Evolutionary conservation across 2,888 invertebrate species (phyloP), one percentile per base, ranked within the genome.

Genomic region (Ceratothoa steindachneri): DNA sequence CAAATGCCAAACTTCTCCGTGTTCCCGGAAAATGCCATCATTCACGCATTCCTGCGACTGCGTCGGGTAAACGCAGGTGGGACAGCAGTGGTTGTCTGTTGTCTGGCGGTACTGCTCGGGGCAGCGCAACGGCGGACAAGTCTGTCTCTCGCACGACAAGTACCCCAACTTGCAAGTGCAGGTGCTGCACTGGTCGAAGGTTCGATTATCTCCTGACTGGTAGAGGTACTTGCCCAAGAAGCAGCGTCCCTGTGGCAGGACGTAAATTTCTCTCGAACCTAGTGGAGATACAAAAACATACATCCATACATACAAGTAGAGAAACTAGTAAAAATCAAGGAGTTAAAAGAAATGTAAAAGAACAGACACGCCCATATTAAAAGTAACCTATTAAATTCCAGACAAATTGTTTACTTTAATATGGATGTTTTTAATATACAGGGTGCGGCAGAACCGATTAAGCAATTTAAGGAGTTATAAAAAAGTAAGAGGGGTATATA

Each of bases 81-180:
- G 71, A 65, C 71, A 71, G 19, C 71, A 71, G 19, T 71, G 31
- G 27, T 22, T 22, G 5, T 19, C 65, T 28, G 28, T 15, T 22
- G 60, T 51, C 27, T 22, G 22, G 24, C 19, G 69, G 27, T 22
- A 53, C 19, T 29, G 41, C 15, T 53, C 30, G 4, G 66, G 66
- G 29, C 96, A 97, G 82, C 94, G 93, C 74, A 96, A 87, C n/a
- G 94, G 91, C 0, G 96, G 95, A 82, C 97, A 97, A 0, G 93
- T 91, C 81, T 89, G 88, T 15, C 93, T 87, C 73, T 88, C 88
- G 84, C 95, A 95, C 67, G 92, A 87, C 0, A 92, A 89, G 2
- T 92, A 93, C 60, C 92, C 91, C 81, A 92, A 91, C 81, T 87
- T 83, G 83, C 96, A 97, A 9, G 88, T 89, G 85, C 97, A 97